Percentiles rank a stretch among this genome's conserved stretches.
These are phyloP conservation scores for Uria lomvia DNA, from an alignment of 2,113 vertebrate species.

Conservation along the genomic window DNA sequence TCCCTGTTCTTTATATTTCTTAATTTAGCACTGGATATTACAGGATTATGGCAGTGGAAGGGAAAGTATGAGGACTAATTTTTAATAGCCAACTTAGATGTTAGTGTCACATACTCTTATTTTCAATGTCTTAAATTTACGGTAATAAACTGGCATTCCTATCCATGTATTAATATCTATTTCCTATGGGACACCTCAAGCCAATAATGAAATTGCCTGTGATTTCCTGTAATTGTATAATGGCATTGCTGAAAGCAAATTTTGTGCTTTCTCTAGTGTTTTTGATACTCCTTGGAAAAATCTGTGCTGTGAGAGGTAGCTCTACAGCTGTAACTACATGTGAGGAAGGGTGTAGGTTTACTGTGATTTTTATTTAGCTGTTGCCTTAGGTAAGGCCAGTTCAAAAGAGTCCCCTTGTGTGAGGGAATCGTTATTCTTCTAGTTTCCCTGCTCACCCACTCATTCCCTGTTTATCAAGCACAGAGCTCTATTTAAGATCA, in stretches of 20 bases:
- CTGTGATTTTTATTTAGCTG: neutral
- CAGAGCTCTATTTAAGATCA: neutral
- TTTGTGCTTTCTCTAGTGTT: neutral
- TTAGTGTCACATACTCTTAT: neutral
- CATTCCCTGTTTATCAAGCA: neutral
- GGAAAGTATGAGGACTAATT: neutral
- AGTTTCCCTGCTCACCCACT: neutral
- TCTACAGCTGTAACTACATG: neutral
- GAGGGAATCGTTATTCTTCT: neutral
- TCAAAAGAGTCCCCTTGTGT: neutral
- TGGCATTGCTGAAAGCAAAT: neutral
- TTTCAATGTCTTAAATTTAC: neutral
- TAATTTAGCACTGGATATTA: neutral
- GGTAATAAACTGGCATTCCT: neutral
- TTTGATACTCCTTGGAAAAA: neutral
- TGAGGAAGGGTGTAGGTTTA: neutral
- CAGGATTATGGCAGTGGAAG: neutral
- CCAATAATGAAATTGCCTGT: neutral
- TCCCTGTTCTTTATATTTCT: neutral
- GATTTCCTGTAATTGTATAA: neutral
- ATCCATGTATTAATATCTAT: neutral
- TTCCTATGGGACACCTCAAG: neutral
- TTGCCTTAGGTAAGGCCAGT: neutral
- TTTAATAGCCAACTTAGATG: neutral
- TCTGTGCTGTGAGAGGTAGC: neutral